These are phyloP conservation scores for Protophormia terraenovae DNA, from an alignment of 2,888 invertebrate genomes.

Conservation along the genomic window DNA sequence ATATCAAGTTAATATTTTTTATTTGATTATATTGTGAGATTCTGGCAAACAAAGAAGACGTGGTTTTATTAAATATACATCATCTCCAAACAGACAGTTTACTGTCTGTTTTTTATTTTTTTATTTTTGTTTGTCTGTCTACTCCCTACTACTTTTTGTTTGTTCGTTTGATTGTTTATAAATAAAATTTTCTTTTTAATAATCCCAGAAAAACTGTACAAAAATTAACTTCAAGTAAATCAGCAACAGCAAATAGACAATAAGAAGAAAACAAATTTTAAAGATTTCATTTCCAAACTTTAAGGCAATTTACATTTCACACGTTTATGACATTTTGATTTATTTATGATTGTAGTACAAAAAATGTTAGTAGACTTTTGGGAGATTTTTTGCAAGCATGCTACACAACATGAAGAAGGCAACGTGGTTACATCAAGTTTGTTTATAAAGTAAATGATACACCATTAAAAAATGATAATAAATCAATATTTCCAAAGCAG, in stretches of 20 bases:
- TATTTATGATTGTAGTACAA: constrained; percentile 77
- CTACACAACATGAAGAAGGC: not conserved
- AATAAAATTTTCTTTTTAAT: constrained; percentile 2
- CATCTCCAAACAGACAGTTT: constrained; percentile 24
- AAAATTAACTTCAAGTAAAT: constrained; percentile 33
- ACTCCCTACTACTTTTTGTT: not conserved
- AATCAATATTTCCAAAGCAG: too few species aligned
- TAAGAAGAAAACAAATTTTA: constrained; percentile 28
- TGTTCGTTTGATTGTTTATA: not conserved
- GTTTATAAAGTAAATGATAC: too few species aligned
- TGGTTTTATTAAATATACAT: constrained; percentile 61
- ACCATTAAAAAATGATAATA: too few species aligned
- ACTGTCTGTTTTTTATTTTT: not conserved
- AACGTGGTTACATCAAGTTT: too few species aligned
- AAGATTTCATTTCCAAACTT: constrained; percentile 33
- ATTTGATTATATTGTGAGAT: not conserved
- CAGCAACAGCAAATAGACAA: not conserved
- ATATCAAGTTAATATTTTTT: constrained; percentile 23
- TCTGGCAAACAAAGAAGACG: constrained; percentile 32
- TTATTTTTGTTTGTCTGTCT: not conserved
- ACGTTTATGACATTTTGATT: constrained; percentile 80
- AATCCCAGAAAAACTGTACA: not conserved
- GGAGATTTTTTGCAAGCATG: not conserved
- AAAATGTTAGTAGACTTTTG: constrained; percentile 68
- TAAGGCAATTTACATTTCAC: constrained; percentile 52